These are phyloP conservation scores for Ranitomeya imitator DNA, from an alignment of 2,113 vertebrate species.

Conservation along the genomic window DNA sequence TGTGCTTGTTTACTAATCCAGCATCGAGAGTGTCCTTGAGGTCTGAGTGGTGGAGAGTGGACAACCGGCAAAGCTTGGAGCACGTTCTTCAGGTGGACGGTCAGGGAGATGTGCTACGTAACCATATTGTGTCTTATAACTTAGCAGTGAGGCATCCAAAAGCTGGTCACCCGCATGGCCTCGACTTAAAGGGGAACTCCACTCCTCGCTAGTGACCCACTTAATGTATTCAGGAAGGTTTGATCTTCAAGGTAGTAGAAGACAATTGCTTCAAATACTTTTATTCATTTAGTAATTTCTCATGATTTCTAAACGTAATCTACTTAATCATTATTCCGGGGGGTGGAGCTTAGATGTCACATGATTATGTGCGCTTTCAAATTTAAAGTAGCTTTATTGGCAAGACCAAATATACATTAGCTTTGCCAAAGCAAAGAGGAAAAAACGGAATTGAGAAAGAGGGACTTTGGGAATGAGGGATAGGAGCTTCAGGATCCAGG, in stretches of 20 bases:
- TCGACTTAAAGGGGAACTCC: slow-evolving; percentile 12
- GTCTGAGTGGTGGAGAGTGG: not conserved
- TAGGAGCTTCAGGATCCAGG: too few relatives aligned
- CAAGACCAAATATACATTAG: too few relatives aligned
- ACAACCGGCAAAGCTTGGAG: not conserved
- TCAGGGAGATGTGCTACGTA: not conserved
- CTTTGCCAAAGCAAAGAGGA: too few relatives aligned
- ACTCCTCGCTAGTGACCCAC: not conserved
- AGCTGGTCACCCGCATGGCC: not conserved
- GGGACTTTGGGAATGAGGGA: too few relatives aligned
- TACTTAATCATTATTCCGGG: not conserved
- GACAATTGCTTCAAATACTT: not conserved
- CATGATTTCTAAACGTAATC: not conserved
- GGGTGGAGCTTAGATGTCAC: not conserved
- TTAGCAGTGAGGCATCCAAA: not conserved
- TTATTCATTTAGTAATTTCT: not conserved
- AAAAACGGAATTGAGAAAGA: too few relatives aligned
- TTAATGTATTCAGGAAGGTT: not conserved
- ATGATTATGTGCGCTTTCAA: too few relatives aligned
- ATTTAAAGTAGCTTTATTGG: too few relatives aligned
- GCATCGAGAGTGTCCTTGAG: slow-evolving; percentile 25
- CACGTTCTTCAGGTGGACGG: slow-evolving; percentile 19
- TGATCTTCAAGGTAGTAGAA: not conserved
- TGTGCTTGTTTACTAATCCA: slow-evolving; percentile 55
- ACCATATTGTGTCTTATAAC: slow-evolving; percentile 26